Evolutionary conservation across 1,140 invertebrate species (phyloP).

Genomic region (Tetramorium simillimum): DNA sequence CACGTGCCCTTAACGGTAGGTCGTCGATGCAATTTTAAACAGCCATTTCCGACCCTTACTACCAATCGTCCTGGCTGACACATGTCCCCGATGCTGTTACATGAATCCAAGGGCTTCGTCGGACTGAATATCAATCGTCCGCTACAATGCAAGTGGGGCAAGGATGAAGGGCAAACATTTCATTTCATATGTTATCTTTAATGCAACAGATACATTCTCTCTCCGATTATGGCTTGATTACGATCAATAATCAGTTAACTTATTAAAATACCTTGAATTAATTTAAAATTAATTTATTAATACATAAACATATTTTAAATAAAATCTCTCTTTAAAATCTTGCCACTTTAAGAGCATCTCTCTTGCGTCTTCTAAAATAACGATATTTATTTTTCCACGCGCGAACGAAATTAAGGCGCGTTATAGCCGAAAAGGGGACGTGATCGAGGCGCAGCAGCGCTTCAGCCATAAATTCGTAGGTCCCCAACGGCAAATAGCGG

Average conservation of each 20-base stretch:
- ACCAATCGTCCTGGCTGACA: constrained; percentile 82
- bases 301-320: neutral
- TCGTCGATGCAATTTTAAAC: constrained; percentile 85
- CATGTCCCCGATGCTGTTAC: constrained; percentile 83
- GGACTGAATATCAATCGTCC: constrained; percentile 81
- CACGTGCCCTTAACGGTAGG: constrained; percentile 83
- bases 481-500: constrained; percentile 83
- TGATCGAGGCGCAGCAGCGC: constrained; percentile 57
- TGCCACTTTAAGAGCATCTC: neutral
- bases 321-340: neutral
- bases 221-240: neutral
- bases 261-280: neutral
- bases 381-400: constrained; percentile 17
- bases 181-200: constrained; percentile 6
- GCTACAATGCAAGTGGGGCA: constrained; percentile 22
- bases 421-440: constrained; percentile 10
- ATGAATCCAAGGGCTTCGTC: constrained; percentile 73
- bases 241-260: neutral
- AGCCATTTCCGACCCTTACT: constrained; percentile 81
- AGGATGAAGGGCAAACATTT: constrained; percentile 51
- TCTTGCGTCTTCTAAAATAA: neutral
- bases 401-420: constrained; percentile 26
- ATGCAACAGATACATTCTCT: constrained; percentile 13
- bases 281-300: constrained; percentile 1
- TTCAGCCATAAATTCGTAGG: constrained; percentile 83